A percentile compares a stretch with the other conserved stretches of the same genome.
phyloP scores from a whole-genome alignment of 2,113 vertebrate species.

The Petrocephalus microphthalmus region DNA sequence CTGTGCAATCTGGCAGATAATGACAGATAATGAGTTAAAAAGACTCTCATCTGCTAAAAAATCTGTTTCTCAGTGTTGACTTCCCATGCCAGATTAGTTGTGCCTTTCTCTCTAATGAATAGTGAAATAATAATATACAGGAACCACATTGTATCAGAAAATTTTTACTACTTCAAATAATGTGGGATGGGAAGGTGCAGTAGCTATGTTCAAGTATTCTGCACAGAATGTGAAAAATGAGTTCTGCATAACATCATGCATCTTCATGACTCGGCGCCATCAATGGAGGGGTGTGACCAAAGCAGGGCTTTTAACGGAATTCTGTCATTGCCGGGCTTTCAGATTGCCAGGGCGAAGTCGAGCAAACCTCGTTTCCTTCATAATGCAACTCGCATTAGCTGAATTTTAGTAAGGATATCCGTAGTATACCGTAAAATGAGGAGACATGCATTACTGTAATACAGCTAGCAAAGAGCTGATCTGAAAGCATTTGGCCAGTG shows the following conservation, averaged over 20 bases:
- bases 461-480: neutral
- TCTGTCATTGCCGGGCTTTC: neutral
- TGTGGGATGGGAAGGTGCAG: neutral
- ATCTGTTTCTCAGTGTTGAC: neutral
- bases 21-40: neutral
- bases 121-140: neutral
- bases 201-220: neutral
- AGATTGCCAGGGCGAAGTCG: neutral
- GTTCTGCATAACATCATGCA: neutral
- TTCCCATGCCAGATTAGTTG: neutral
- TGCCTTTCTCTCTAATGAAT: neutral
- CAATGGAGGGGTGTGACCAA: neutral
- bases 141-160: neutral
- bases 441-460: neutral
- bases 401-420: neutral
- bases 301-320: neutral
- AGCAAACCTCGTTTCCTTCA: slow-evolving; percentile 11
- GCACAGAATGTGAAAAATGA: neutral
- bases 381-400: slow-evolving; percentile 14
- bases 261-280: neutral
- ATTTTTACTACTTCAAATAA: neutral
- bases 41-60: neutral
- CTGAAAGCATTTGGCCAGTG: neutral
- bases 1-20: neutral
- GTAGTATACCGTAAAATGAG: neutral